Evolutionary conservation across 2,113 vertebrate genomes (phyloP), one percentile per base, ranked within the genome.

Genomic region (Bombycilla garrulus): DNA sequence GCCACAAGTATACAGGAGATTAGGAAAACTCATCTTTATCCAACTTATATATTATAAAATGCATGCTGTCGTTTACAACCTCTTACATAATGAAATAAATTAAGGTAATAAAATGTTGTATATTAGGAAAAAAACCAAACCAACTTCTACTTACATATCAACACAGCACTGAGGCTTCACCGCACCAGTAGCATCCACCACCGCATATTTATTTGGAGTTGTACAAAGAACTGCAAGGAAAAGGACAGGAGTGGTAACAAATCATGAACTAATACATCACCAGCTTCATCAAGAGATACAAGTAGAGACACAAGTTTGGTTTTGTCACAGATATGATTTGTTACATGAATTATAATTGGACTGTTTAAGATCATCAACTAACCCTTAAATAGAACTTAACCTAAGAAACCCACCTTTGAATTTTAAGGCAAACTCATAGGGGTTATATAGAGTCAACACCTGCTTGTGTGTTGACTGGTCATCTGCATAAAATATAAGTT

Each of bases 371-470:
- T 92, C 86, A 95, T 35, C 92, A 85, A 80, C 84, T 92, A 91
- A 86, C 86, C 91, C 90, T 97, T 92, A 92, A 96, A 90, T 20
- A 90, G 72, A 97, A 92, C 88, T 95, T 93, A 96, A 94, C 77
- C 66, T 94, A 78, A 88, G 92, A 95, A 88, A 98, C 99, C 98
- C 97, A 99, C 99, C 99, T 99, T 99, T 99, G 97, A 99, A 99
- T 98, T 99, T 99, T 98, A 99, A 99, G 93, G 99, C 99, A 97
- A 99, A 99, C 97, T 99, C 99, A 98, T 99, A 99, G 73, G 99
- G 99, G 95, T 99, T 99, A 98, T 99, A 99, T 86, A 99, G 98
- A 85, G 99, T 99, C 98, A 99, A 98, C 98, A 99, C 99, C 97
- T 99, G 99, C 97, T 99, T 99, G 98, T 99, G 99, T 92, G 99